Evolutionary conservation across 2,888 invertebrate species (phyloP).

Genomic region (Plagodis dolabraria): DNA sequence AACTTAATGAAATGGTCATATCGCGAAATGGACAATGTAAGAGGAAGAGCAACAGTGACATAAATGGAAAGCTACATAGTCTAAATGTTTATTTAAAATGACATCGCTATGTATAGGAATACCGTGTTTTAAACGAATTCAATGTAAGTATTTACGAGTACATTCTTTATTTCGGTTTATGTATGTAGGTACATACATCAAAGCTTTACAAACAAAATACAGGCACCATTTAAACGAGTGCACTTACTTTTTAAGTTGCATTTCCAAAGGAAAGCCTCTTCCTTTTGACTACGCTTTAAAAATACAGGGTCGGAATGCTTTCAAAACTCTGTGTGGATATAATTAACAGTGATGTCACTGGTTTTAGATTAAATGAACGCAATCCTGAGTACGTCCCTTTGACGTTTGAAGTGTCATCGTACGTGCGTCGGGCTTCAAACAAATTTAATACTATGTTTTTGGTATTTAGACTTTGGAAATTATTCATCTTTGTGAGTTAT

Average conservation of each 20-base stretch:
- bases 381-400: slow-evolving; percentile 61
- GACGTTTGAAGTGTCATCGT: slow-evolving; percentile 67
- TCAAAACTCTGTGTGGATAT: slow-evolving; percentile 55
- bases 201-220: slow-evolving; percentile 9
- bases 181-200: neutral
- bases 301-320: slow-evolving; percentile 47
- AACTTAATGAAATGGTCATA: too few relatives aligned
- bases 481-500: neutral
- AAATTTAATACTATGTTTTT: slow-evolving; percentile 21
- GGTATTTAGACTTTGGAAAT: slow-evolving; percentile 9
- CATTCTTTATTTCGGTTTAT: neutral
- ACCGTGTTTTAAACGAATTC: too few relatives aligned
- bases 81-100: too few relatives aligned
- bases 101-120: too few relatives aligned
- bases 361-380: slow-evolving; percentile 61
- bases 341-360: slow-evolving; percentile 71
- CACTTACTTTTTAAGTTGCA: slow-evolving; percentile 58
- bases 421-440: slow-evolving; percentile 53
- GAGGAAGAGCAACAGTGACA: too few relatives aligned
- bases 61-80: too few relatives aligned
- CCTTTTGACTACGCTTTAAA: slow-evolving; percentile 76
- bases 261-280: slow-evolving; percentile 75
- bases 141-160: too few relatives aligned
- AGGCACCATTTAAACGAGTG: slow-evolving; percentile 31
- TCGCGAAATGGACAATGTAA: too few relatives aligned